Evolutionary conservation across 2,797 vertebrate species (phyloP), one percentile per base, ranked within the genome.

Genomic region (Gadopsis marmoratus): DNA sequence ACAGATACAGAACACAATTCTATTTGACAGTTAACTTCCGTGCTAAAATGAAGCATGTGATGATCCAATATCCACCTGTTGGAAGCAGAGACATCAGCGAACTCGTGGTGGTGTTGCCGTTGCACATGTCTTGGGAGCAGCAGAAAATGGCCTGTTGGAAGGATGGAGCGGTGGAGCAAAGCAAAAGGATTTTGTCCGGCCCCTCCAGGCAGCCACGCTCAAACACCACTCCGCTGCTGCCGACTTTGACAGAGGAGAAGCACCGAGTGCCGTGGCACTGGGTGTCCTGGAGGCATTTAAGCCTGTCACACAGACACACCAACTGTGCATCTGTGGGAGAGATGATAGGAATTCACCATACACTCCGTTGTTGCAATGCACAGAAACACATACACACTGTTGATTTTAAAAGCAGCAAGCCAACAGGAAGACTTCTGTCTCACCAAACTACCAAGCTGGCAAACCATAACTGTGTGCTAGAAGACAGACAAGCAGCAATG

Each of bases 71-170:
- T 29, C 47, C 64, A 95, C 94, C 93, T 81, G 90, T 90, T 12
- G 75, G 90, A 69, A 96, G 90, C 50, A 92, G 84, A 58, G 89
- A 86, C 85, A 91, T 90, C 54, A 96, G 91, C 0, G 79, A 78
- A 53, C 83, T 87, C 7, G 71, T 82, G 65, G 88, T 95, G 67
- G 85, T 86, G 89, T 96, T 96, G 88, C 79, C 53, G 67, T 96
- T 96, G 88, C 96, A 96, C 93, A 95, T 93, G 81, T 94, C 81
- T 62, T 88, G 83, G 6, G 91, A 86, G 69, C 96, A 96, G 93
- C 96, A 96, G 69, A 78, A 84, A 47, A 96, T 91, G 76, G 90
- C 93, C 17, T 92, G 92, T 37, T 88, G 90, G 76, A 79, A 63
- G 2, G 93, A 94, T 0, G 93, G 91, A 5, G 93, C 59, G 0